These are phyloP conservation scores for Halichoeres trimaculatus DNA, from an alignment of 2,113 vertebrate species.

Conservation along the genomic window DNA sequence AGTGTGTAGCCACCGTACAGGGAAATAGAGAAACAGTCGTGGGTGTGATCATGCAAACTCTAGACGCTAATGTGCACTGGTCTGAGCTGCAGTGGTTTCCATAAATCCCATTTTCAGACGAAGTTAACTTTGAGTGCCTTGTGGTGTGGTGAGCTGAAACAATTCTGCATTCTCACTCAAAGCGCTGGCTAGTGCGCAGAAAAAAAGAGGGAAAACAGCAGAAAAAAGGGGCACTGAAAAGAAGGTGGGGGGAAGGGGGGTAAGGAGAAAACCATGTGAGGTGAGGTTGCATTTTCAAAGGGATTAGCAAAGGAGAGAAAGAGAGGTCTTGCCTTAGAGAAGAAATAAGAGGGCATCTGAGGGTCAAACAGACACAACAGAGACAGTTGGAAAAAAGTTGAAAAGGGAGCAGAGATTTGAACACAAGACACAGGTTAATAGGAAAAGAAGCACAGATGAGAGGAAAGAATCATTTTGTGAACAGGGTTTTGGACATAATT, in stretches of 20 bases:
- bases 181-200: slow-evolving; percentile 37
- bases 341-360: slow-evolving; percentile 86
- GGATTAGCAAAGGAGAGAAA: slow-evolving; percentile 79
- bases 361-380: slow-evolving; percentile 82
- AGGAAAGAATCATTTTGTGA: slow-evolving; percentile 67
- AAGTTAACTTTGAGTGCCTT: slow-evolving; percentile 42
- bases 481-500: slow-evolving; percentile 62
- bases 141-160: slow-evolving; percentile 61
- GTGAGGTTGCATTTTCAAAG: slow-evolving; percentile 68
- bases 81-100: slow-evolving; percentile 53
- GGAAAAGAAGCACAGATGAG: slow-evolving; percentile 69
- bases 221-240: neutral
- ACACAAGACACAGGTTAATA: slow-evolving; percentile 76
- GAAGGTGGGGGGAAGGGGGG: neutral
- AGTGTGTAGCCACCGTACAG: slow-evolving; percentile 24
- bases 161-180: slow-evolving; percentile 58
- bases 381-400: slow-evolving; percentile 75
- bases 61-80: slow-evolving; percentile 59
- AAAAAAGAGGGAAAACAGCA: slow-evolving; percentile 14
- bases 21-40: slow-evolving; percentile 34
- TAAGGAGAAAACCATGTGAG: slow-evolving; percentile 60
- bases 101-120: slow-evolving; percentile 47
- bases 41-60: slow-evolving; percentile 67
- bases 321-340: slow-evolving; percentile 84
- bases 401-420: slow-evolving; percentile 69